Conservation (phyloP, 2,888 invertebrate genomes). For the Dryobotodes eremita region DNA sequence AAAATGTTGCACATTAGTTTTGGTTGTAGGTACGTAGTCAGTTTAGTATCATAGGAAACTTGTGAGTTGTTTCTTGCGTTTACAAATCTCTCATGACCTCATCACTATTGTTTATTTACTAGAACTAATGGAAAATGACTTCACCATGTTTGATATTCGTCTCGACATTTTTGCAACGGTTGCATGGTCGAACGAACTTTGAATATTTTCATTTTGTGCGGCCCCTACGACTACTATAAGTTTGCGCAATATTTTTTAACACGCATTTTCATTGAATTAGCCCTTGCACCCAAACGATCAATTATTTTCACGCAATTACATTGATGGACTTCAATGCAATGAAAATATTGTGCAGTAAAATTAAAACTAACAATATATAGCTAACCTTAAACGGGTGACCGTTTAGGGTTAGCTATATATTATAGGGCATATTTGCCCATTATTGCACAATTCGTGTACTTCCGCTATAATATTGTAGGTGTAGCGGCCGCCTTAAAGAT, state of each 20-base stretch:
- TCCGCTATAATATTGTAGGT: background rate
- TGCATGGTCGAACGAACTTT: background rate
- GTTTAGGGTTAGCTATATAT: too few species aligned
- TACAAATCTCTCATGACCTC: constrained; percentile 22
- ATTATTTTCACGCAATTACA: background rate
- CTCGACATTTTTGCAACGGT: constrained; percentile 3
- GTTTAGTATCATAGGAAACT: background rate
- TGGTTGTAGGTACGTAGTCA: background rate
- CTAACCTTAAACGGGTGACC: background rate
- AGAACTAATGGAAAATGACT: constrained; percentile 33
- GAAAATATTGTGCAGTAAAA: background rate
- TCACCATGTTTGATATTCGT: constrained; percentile 18
- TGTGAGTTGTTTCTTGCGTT: background rate
- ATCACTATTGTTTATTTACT: constrained; percentile 26
- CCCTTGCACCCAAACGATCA: background rate
- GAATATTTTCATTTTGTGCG: background rate
- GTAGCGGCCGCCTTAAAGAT: background rate
- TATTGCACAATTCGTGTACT: background rate
- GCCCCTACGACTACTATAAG: background rate
- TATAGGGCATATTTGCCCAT: background rate
- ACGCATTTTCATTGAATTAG: background rate
- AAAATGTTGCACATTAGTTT: background rate
- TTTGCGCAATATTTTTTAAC: background rate
- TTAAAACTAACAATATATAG: too few species aligned
- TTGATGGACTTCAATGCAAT: background rate